Evolutionary conservation across 2,797 vertebrate species (phyloP), one percentile per base, ranked within the genome.

Genomic region (Chloroceryle inda): DNA sequence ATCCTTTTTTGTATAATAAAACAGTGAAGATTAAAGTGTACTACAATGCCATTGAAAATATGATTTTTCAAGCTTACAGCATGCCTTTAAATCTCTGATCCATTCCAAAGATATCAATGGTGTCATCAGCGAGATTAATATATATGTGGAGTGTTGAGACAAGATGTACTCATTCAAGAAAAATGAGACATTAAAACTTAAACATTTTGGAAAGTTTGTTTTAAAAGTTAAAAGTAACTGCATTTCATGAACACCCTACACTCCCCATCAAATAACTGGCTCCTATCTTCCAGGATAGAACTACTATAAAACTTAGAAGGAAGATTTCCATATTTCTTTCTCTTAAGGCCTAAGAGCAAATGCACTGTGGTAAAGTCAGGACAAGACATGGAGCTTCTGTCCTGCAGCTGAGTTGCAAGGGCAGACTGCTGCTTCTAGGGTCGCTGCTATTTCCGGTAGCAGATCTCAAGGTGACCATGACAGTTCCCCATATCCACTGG

Each of bases 391-490:
- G 29, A 72, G 27, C 16, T 81, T 85, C 50, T 21, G 17, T 85
- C 24, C 18, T 35, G 53, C 19, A 77, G 53, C 20, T 9, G 38
- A 10, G 21, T 40, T 42, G 44, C 21, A 38, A 24, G 44, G 40
- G 38, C 29, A 91, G n/a, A 8, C n/a, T 45, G 61, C 13, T 44
- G 8, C 27, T 78, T 72, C 31, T 58, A 5, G 7, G 7, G 24
- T 40, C 29, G 10, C 11, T 42, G 4, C 12, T 40, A 1, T 75
- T 79, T 58, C 33, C 37, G 9, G 3, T 9, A 37, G 19, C 2
- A 1, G n/a, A 38, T 45, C 67, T 66, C 0, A 0, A 61, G 29
- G 15, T 33, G 62, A n/a, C 5, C 12, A 61, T 6, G 8, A 5
- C 14, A 50, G 17, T 45, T 58, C 23, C 12, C 23, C 14, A 6